phyloP scores from a whole-genome alignment of 2,113 vertebrate genomes.

The Raja brachyura region DNA sequence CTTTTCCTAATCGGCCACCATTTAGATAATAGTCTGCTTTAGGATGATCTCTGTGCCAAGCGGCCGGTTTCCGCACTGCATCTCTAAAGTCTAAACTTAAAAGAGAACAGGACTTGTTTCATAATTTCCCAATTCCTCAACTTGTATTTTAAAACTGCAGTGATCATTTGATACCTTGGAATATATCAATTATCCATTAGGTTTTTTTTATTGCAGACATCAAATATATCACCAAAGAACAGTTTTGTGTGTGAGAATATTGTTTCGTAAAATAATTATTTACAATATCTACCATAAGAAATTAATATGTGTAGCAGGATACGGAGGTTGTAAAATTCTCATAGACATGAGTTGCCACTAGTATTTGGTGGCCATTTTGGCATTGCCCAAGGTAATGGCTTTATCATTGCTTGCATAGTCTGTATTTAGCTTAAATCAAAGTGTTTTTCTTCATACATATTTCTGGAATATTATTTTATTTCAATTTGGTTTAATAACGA shows the following conservation, averaged over 20 bases:
- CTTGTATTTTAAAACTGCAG: neutral
- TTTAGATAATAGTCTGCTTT: too few relatives aligned
- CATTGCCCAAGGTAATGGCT: neutral
- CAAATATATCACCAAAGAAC: neutral
- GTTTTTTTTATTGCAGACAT: neutral
- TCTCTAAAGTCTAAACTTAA: too few relatives aligned
- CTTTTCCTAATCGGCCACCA: too few relatives aligned
- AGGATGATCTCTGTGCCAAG: too few relatives aligned
- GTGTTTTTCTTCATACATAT: constrained; percentile 15
- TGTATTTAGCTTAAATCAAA: neutral
- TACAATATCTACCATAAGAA: neutral
- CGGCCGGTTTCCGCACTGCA: too few relatives aligned
- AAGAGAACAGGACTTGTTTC: too few relatives aligned
- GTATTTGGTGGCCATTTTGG: neutral
- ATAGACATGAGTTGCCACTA: neutral
- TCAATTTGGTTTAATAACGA: neutral
- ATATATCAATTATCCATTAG: neutral
- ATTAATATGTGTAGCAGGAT: neutral
- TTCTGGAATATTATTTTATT: constrained; percentile 22
- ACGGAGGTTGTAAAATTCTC: neutral
- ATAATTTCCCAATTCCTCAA: too few relatives aligned
- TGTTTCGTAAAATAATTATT: neutral
- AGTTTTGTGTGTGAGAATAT: neutral
- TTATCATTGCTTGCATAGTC: neutral
- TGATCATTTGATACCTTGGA: neutral